These are phyloP conservation scores for Melolontha melolontha DNA, from an alignment of 2,888 invertebrate genomes.

Conservation along the genomic window DNA sequence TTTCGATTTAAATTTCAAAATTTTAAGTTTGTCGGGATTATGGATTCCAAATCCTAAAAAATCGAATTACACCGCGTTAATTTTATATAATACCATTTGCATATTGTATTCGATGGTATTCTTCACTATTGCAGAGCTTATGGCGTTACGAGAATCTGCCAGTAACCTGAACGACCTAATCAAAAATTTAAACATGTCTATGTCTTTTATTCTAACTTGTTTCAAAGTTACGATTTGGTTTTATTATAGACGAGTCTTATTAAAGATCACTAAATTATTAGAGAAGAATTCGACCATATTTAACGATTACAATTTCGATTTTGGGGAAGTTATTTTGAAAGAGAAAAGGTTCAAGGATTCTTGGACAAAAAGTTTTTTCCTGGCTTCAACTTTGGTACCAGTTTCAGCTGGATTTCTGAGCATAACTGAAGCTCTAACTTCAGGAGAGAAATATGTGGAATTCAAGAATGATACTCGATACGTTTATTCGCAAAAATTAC, in stretches of 20 bases:
- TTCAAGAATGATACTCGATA: constrained; percentile 18
- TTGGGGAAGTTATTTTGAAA: constrained; percentile 43
- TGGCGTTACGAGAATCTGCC: constrained; percentile 44
- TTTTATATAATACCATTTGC: constrained; percentile 42
- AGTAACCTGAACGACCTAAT: constrained; percentile 48
- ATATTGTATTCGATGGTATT: constrained; percentile 47
- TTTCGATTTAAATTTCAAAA: constrained; percentile 48
- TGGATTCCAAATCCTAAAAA: constrained; percentile 47
- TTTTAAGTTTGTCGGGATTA: constrained; percentile 50
- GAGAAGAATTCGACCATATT: constrained; percentile 45
- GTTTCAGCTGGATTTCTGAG: constrained; percentile 34
- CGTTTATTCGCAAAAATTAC: constrained; percentile 39
- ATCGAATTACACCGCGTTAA: constrained; percentile 18
- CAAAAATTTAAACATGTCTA: constrained; percentile 52
- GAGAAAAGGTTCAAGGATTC: constrained; percentile 49
- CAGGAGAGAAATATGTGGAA: constrained; percentile 14
- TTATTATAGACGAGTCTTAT: constrained; percentile 45
- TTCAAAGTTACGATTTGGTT: constrained; percentile 52
- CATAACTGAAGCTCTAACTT: constrained; percentile 25
- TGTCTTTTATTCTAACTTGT: constrained; percentile 49
- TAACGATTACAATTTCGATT: constrained; percentile 47
- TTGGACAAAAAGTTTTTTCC: constrained; percentile 35
- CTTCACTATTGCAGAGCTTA: constrained; percentile 50
- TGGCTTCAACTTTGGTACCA: constrained; percentile 39
- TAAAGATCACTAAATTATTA: constrained; percentile 48